Conservation (phyloP, 1,140 invertebrate genomes). For the Physella acuta region DNA sequence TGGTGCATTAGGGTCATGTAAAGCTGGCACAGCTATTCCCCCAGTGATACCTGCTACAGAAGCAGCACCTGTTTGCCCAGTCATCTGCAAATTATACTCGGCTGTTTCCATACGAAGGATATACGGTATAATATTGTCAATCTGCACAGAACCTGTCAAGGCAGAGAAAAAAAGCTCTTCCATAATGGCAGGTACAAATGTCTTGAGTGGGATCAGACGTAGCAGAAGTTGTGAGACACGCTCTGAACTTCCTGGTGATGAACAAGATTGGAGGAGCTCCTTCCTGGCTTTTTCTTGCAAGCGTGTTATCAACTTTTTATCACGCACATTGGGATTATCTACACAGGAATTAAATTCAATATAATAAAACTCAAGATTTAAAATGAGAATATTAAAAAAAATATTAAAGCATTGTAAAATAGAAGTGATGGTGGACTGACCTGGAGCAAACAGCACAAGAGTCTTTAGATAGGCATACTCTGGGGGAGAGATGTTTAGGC, state of each 20-base stretch:
- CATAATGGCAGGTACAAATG: conserved; percentile 76
- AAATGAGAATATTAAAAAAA: too few species aligned
- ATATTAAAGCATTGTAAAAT: too few species aligned
- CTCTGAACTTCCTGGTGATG: conserved; percentile 50
- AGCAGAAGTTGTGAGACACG: conserved; percentile 72
- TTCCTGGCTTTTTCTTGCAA: conserved; percentile 75
- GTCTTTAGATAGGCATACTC: conserved; percentile 91
- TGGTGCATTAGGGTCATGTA: conserved; percentile 21
- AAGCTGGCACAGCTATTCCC: conserved; percentile 18
- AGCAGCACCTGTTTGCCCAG: conserved; percentile 35
- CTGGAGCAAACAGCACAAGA: conserved; percentile 77
- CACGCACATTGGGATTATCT: conserved; percentile 48
- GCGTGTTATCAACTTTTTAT: conserved; percentile 64
- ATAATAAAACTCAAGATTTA: too few species aligned
- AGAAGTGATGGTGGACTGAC: conserved; percentile 58
- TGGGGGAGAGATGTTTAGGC: conserved; percentile 75
- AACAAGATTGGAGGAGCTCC: conserved; percentile 67
- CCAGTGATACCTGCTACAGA: conserved; percentile 20
- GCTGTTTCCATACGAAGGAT: conserved; percentile 77
- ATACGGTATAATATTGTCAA: conserved; percentile 89
- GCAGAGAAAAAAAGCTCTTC: conserved; percentile 93
- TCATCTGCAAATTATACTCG: conserved; percentile 57
- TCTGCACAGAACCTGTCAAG: conserved; percentile 86
- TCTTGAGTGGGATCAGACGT: conserved; percentile 75
- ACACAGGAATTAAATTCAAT: too few species aligned